Base-by-base conservation (phyloP, 2,888 invertebrate genomes). In the Cabera pusaria region DNA sequence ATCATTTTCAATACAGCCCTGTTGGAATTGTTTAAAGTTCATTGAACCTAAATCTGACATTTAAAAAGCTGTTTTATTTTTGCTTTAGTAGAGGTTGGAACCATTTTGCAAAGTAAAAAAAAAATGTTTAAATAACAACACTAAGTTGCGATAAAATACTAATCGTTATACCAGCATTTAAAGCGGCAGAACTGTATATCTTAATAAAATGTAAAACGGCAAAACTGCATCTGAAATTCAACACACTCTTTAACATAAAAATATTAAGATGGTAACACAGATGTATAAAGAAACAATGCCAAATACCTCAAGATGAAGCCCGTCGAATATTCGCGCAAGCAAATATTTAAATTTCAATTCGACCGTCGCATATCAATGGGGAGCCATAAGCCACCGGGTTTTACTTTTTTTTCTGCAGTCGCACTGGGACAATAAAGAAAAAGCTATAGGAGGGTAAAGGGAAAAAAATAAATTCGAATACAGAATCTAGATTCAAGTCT, bases 271-370 rank as follows among this genome's bases (percentile, higher is more conserved):
- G 74, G 75, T 72, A 84, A 79, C 78, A 76, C 67, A 68, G 71
- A 77, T 75, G 59, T 64, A 64, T 72, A 71, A 29, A 72, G 74
- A 76, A 82, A 77, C 70, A 84, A 84, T 75, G 72, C 44, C 42
- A 50, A 53, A 50, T 50, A 38, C 48, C 71, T 62, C 74, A 63
- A 72, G 76, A 81, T 80, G 81, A 72, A 78, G 72, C 72, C 73
- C 78, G 73, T 79, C 76, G 78, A 75, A 77, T 78, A 79, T 42
- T 42, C 73, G 68, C 59, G 71, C 74, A 67, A 80, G 84, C 82
- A 88, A 85, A 87, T 88, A 88, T 88, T 88, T 87, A 87, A 88
- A 87, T 88, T 87, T 87, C 85, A 84, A 85, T 85, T 80, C 85
- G 84, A 85, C 82, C 77, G 79, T 81, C 83, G 86, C 86, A 88